These are phyloP conservation scores for Gymnarchus niloticus DNA, from an alignment of 2,113 vertebrate genomes.

Conservation along the genomic window DNA sequence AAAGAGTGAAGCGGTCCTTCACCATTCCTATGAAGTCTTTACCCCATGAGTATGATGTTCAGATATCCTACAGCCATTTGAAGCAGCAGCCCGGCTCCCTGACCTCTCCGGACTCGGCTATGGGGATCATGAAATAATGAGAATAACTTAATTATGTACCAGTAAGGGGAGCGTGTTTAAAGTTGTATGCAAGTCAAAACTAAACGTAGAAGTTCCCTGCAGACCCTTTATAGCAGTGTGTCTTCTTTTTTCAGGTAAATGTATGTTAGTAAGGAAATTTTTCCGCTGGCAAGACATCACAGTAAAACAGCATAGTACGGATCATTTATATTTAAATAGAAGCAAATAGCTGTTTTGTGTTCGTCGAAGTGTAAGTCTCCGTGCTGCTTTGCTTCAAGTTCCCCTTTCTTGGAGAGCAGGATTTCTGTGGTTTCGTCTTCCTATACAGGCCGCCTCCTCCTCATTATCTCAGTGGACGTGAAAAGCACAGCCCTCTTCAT, in stretches of 20 bases:
- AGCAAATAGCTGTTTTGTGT: neutral
- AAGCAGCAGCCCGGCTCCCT: neutral
- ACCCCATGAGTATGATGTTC: neutral
- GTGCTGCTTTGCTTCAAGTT: neutral
- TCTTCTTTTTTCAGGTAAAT: neutral
- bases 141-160: neutral
- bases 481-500: too few relatives aligned
- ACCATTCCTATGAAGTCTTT: neutral
- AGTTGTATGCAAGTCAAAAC: neutral
- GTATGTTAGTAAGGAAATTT: neutral
- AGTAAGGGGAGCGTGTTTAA: neutral
- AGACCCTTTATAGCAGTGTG: neutral
- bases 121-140: neutral
- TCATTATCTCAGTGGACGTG: neutral
- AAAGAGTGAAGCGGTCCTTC: too few relatives aligned
- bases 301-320: neutral
- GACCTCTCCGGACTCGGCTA: neutral
- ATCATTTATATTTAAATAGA: neutral
- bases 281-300: neutral
- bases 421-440: neutral
- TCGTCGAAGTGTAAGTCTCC: neutral
- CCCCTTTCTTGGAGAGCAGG: neutral
- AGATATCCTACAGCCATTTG: neutral
- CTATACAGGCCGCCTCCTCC: neutral
- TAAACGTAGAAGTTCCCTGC: neutral